phyloP scores from a whole-genome alignment of 2,888 invertebrate genomes.

The Nomada fabriciana region DNA sequence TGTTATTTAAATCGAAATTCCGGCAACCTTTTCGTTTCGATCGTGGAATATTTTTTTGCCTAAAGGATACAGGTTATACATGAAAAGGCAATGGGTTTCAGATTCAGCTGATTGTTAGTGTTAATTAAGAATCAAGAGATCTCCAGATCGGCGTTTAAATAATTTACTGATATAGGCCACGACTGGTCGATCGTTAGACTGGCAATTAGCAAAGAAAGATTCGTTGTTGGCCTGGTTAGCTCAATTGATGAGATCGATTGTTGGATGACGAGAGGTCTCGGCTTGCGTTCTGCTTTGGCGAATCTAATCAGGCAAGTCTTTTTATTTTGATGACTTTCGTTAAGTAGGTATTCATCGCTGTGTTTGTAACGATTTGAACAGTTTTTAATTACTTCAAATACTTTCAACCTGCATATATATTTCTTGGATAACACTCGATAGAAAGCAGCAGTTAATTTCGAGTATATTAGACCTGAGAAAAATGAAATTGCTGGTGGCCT shows the following conservation, averaged over 20 bases:
- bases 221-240: constrained; percentile 39
- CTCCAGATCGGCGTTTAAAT: constrained; percentile 12
- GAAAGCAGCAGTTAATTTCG: neutral
- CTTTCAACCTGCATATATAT: no score
- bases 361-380: neutral
- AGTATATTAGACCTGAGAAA: neutral
- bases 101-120: neutral
- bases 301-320: constrained; percentile 1
- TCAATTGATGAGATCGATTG: constrained; percentile 39
- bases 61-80: neutral
- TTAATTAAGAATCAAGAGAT: constrained; percentile 9
- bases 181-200: constrained; percentile 28
- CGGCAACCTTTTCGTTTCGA: no score
- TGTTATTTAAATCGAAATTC: no score
- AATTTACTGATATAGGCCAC: constrained; percentile 31
- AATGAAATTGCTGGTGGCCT: constrained; percentile 26
- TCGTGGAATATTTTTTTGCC: neutral
- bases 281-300: neutral
- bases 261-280: constrained; percentile 30
- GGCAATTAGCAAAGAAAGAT: constrained; percentile 27
- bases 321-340: neutral
- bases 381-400: neutral
- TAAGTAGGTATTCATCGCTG: no score
- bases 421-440: neutral
- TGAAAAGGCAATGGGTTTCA: no score